Evolutionary conservation across 2,888 invertebrate genomes (phyloP).

Genomic region (Heliconius ismenius): DNA sequence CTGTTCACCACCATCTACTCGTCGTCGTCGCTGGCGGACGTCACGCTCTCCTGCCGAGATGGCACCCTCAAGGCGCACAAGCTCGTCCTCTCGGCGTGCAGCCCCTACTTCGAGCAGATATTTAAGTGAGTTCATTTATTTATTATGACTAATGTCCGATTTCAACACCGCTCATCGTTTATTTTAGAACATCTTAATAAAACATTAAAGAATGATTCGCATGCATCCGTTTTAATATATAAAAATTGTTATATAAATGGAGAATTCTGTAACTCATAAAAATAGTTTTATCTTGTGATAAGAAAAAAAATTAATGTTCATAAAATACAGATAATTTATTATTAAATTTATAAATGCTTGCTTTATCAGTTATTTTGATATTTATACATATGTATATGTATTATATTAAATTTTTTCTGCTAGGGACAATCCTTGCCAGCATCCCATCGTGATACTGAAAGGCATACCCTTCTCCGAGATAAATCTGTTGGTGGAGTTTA

Average conservation of each 20-base stretch:
- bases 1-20: constrained; percentile 86
- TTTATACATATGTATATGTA: constrained; percentile 29
- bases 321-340: constrained; percentile 44
- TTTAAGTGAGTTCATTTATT: constrained; percentile 76
- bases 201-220: not conserved
- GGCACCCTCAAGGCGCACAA: constrained; percentile 87
- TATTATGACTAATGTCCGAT: constrained; percentile 30
- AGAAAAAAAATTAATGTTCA: constrained; percentile 45
- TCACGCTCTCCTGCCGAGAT: constrained; percentile 87
- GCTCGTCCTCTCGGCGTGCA: constrained; percentile 88
- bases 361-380: constrained; percentile 40
- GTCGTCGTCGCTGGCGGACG: constrained; percentile 86
- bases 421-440: constrained; percentile 87
- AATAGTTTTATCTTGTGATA: constrained; percentile 50
- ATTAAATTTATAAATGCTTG: constrained; percentile 41
- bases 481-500: constrained; percentile 85
- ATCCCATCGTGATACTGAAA: constrained; percentile 87
- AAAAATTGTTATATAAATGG: constrained; percentile 44
- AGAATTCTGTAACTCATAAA: constrained; percentile 39
- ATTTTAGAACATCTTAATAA: constrained; percentile 26
- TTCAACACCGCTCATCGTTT: constrained; percentile 23
- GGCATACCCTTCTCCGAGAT: constrained; percentile 85
- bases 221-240: constrained; percentile 20
- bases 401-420: constrained; percentile 43
- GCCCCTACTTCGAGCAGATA: constrained; percentile 88